Evolutionary conservation across 1,140 invertebrate species (phyloP), one percentile per base, ranked within the genome.

Genomic region (Papilio helenus): DNA sequence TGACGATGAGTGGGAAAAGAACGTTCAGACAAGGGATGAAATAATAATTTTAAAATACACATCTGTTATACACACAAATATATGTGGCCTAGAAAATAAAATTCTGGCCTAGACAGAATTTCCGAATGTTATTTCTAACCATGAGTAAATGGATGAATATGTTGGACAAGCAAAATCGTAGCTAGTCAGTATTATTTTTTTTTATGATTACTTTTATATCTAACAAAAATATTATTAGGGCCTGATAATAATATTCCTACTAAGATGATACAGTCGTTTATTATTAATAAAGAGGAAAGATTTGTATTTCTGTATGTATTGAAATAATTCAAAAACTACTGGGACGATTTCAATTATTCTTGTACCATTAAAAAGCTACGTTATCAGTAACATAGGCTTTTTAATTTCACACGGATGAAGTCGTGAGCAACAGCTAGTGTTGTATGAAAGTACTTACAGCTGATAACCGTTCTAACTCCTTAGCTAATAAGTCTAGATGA

Each of bases 381-480:
- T 34, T 34, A 34, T 34, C 34, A 34, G 34, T 34, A 34, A 5
- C 34, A 34, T 34, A 34, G 34, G 34, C 3, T 34, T 34, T 34
- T 34, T 34, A 34, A 34, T 34, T 34, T 34, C 34, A 34, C 34
- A 5, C 34, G 34, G 34, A 34, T 34, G 34, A 34, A 34, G 34
- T 34, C 34, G 34, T 34, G 34, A 34, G 34, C 34, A 39, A 39
- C 34, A 39, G 29, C 29, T 29, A 29, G 34, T 39, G 5, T 39
- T 39, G 34, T 39, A 39, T 39, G 8, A 51, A 18, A 18, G n/a
- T 55, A 20, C 72, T 74, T 74, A 74, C 72, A 44, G 72, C 72
- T 49, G 72, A 46, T 44, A 74, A 74, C 3, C 42, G 20, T 44
- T 74, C 72, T 12, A 74, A 74, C 14, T 74, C 72, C 20, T 49